Conservation (phyloP, 1,140 invertebrate genomes). For the Nasonia giraulti region DNA sequence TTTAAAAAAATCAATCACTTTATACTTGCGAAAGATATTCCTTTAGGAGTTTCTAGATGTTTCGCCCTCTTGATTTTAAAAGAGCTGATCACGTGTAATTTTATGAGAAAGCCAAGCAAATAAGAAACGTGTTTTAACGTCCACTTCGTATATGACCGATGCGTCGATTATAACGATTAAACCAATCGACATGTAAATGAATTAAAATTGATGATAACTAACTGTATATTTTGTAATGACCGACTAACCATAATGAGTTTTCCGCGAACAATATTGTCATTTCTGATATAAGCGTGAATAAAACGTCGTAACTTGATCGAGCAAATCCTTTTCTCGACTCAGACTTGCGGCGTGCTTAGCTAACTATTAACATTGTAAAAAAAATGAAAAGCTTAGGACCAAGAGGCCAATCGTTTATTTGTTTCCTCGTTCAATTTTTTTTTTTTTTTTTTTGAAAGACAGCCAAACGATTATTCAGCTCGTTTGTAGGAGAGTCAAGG, state of each 20-base stretch:
- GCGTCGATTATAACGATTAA: background rate
- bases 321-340: slow-evolving; percentile 9
- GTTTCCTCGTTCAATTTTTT: background rate
- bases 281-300: slow-evolving; percentile 25
- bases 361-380: slow-evolving; percentile 33
- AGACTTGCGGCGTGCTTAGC: slow-evolving; percentile 13
- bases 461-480: background rate
- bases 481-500: slow-evolving; percentile 5
- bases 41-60: background rate
- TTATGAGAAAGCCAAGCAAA: background rate
- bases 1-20: background rate
- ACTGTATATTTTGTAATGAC: slow-evolving; percentile 37
- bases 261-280: slow-evolving; percentile 18
- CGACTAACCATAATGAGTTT: background rate
- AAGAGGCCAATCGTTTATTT: slow-evolving; percentile 23
- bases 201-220: slow-evolving; percentile 27
- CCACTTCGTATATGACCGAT: background rate
- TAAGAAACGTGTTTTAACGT: background rate
- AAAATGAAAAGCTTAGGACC: slow-evolving; percentile 25
- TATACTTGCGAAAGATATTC: background rate
- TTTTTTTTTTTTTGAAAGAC: slow-evolving; percentile 19
- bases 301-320: slow-evolving; percentile 9
- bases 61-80: background rate
- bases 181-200: slow-evolving; percentile 18
- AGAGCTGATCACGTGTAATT: background rate